Percentiles rank a stretch among this genome's conserved stretches.
Conservation (phyloP, 2,888 invertebrate species). For the Agonopterix heracliana region DNA sequence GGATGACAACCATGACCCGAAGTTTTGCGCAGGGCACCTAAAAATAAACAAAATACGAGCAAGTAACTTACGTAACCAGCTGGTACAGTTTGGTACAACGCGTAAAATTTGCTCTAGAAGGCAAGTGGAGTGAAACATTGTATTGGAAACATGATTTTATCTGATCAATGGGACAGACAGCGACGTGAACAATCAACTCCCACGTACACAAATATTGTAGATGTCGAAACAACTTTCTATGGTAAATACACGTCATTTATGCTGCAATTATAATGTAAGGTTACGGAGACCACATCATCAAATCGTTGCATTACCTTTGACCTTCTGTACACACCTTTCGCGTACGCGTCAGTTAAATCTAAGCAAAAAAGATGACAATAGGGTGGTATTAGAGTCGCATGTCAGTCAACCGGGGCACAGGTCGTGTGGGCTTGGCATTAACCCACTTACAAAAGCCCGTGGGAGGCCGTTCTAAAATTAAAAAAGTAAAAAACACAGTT, state of each 20-base stretch:
- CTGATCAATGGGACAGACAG: background rate
- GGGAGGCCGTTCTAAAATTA: constrained; percentile 69
- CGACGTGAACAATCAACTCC: constrained; percentile 8
- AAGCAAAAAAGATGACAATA: constrained; percentile 33
- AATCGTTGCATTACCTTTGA: constrained; percentile 32
- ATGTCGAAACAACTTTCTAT: too few relatives aligned
- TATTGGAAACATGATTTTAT: constrained; percentile 7
- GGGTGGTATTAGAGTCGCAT: constrained; percentile 35
- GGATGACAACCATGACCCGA: constrained; percentile 5
- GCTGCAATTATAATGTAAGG: too few relatives aligned
- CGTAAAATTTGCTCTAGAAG: constrained; percentile 18
- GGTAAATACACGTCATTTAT: too few relatives aligned
- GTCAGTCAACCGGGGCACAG: constrained; percentile 51
- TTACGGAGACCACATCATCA: constrained; percentile 9
- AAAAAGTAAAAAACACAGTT: constrained; percentile 46
- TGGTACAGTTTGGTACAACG: constrained; percentile 2
- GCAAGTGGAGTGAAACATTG: constrained; percentile 29
- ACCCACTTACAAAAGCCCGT: constrained; percentile 62
- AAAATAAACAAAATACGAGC: constrained; percentile 1
- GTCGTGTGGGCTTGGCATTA: constrained; percentile 70
- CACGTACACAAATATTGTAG: too few relatives aligned
- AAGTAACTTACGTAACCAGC: constrained; percentile 4
- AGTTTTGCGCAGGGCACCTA: background rate
- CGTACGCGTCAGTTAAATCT: background rate
- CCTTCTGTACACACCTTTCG: constrained; percentile 35